Base-by-base conservation (phyloP, 2,113 vertebrate genomes). In the Sciurus niger region DNA sequence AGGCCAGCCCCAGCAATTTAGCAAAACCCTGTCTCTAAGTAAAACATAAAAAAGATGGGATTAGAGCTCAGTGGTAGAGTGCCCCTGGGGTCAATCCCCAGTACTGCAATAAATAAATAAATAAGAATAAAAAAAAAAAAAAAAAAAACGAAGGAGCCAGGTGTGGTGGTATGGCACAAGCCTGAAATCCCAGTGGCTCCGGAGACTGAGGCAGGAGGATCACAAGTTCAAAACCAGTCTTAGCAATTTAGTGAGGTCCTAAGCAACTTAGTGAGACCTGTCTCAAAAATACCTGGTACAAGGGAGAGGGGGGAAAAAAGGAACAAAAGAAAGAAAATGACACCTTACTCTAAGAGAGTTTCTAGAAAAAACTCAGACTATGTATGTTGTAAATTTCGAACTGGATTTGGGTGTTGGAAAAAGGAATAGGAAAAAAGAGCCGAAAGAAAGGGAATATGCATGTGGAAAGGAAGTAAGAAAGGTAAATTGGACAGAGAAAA, bases 311-410 rank as follows among this genome's bases (percentile, higher is more conserved):
- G 3, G 12, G 11, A 60, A 60, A 25, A 10, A 63, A 63, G 60
- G 60, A 63, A 63, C 22, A 11, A 63, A 63, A 63, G 60, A 63
- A 63, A 63, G 32, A 80, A 90, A 91, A 30, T 68, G 7, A 92
- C 67, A 73, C 85, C 28, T 92, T 46, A 78, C 13, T 2, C 24
- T 43, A 90, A 30, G 7, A 80, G 89, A 67, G 18, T 74, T 84
- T 93, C 73, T 53, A 25, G 37, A 32, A 74, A 95, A 94, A 96
- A 18, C n/a, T 85, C 30, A 63, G 34, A 88, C 11, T 88, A 43
- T 43, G 25, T 40, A 84, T 34, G 65, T 40, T 34, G 76, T 92
- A 94, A 87, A 40, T 32, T 48, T 53, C 68, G n/a, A 22, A 51
- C 53, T 74, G 3, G 8, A 82, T 28, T 60, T 34, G 8, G 28